A percentile compares a stretch with the other conserved stretches of the same genome.
Conservation (phyloP, 1,140 invertebrate species). For the Ceratosolen fusciceps region DNA sequence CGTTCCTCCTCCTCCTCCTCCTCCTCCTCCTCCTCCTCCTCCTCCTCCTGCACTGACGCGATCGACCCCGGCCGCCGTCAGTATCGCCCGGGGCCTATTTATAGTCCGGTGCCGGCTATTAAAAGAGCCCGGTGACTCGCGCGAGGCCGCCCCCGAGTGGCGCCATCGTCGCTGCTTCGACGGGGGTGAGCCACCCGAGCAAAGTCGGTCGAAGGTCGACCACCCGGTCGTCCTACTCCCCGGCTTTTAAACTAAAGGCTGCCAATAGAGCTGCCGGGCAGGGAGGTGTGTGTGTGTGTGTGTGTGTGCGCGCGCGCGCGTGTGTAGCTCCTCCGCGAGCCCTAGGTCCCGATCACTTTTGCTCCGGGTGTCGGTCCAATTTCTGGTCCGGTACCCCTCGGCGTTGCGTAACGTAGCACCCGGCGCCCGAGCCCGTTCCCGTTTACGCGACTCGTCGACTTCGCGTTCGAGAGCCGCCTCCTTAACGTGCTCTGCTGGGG, state of each 20-base stretch:
- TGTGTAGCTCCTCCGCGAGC: too few species aligned
- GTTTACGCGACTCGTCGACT: background rate
- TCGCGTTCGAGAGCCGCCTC: background rate
- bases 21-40: background rate
- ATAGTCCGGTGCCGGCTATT: conserved; percentile 4
- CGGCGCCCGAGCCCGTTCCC: conserved; percentile 2
- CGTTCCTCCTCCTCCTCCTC: background rate
- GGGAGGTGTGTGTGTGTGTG: too few species aligned
- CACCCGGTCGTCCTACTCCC: background rate
- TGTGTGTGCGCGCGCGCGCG: too few species aligned
- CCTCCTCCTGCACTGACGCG: background rate
- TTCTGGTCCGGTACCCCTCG: background rate
- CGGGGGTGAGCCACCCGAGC: background rate
- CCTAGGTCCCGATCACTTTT: background rate
- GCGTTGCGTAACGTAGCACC: conserved; percentile 7
- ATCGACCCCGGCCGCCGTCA: background rate
- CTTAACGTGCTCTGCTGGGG: background rate
- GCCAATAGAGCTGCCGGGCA: too few species aligned
- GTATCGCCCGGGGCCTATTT: background rate
- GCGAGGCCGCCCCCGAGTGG: conserved; percentile 1
- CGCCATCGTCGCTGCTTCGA: background rate
- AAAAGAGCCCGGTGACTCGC: background rate
- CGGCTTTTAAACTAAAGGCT: conserved; percentile 1
- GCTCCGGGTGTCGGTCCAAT: background rate
- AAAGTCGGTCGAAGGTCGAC: conserved; percentile 13